These are phyloP conservation scores for Lophius piscatorius DNA, from an alignment of 2,113 vertebrate genomes.

Conservation along the genomic window DNA sequence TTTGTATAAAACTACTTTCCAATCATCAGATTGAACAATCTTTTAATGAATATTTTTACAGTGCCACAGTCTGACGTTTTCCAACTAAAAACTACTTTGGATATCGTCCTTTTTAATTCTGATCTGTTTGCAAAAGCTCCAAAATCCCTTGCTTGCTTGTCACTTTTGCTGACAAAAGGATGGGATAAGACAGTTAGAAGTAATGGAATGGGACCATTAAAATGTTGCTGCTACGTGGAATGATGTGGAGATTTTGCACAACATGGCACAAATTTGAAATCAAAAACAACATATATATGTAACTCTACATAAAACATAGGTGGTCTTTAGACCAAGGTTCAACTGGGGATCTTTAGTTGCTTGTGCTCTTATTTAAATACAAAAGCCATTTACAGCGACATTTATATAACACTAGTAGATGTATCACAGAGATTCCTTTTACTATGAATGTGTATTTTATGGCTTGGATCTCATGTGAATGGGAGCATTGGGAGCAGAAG, in stretches of 20 bases:
- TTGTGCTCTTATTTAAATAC: slow-evolving; percentile 2
- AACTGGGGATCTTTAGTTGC: slow-evolving; percentile 2
- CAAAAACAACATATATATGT: slow-evolving; percentile 66
- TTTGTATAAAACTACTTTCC: too few species aligned
- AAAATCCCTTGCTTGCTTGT: slow-evolving; percentile 28
- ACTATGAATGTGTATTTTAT: slow-evolving; percentile 18
- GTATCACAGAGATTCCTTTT: slow-evolving; percentile 30
- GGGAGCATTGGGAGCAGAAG: background rate
- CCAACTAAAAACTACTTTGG: slow-evolving; percentile 85
- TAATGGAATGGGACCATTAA: slow-evolving; percentile 53
- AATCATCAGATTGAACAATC: too few species aligned
- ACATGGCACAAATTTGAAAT: slow-evolving; percentile 66
- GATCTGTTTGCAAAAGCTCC: slow-evolving; percentile 40
- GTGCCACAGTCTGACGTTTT: slow-evolving; percentile 81
- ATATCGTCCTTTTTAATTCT: background rate
- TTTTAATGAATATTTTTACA: slow-evolving; percentile 42
- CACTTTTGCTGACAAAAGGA: slow-evolving; percentile 46
- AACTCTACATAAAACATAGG: slow-evolving; percentile 62
- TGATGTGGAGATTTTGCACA: slow-evolving; percentile 39
- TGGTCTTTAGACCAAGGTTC: slow-evolving; percentile 12
- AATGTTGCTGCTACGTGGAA: slow-evolving; percentile 39
- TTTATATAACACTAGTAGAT: slow-evolving; percentile 28
- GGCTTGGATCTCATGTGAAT: background rate
- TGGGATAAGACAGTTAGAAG: slow-evolving; percentile 49
- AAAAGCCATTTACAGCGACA: slow-evolving; percentile 5